Evolutionary conservation across 2,113 vertebrate species (phyloP).

Genomic region (Morone saxatilis): DNA sequence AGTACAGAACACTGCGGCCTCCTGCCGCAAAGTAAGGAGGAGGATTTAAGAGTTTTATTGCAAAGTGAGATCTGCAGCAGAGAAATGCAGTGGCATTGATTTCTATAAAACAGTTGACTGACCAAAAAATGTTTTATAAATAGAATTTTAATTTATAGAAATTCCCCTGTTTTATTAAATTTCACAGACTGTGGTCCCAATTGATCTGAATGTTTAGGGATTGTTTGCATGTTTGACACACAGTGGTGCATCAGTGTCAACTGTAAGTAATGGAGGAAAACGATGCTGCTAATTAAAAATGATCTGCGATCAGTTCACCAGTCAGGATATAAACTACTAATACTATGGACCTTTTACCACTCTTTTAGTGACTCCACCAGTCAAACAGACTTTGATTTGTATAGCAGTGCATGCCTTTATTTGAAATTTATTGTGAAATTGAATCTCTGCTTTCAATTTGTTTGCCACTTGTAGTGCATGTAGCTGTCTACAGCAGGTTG

Average conservation of each 20-base stretch:
- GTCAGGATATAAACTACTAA: neutral
- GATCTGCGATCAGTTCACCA: neutral
- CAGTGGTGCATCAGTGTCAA: neutral
- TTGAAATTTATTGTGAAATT: conserved; percentile 4
- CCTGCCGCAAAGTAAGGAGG: conserved; percentile 28
- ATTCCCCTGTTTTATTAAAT: neutral
- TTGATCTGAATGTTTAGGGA: neutral
- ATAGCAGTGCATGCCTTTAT: neutral
- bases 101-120: neutral
- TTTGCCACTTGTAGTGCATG: neutral
- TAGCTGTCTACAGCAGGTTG: neutral
- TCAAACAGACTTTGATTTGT: neutral
- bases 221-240: neutral
- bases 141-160: neutral
- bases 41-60: conserved; percentile 29
- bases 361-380: neutral
- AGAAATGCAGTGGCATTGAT: neutral
- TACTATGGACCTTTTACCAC: neutral
- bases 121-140: neutral
- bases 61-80: conserved; percentile 6
- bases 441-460: neutral
- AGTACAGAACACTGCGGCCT: conserved; percentile 51
- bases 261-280: neutral
- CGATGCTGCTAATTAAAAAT: conserved; percentile 2
- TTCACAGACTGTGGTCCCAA: neutral